Evolutionary conservation across 2,888 invertebrate genomes (phyloP).

Genomic region (Chamaedrilus cognettii): DNA sequence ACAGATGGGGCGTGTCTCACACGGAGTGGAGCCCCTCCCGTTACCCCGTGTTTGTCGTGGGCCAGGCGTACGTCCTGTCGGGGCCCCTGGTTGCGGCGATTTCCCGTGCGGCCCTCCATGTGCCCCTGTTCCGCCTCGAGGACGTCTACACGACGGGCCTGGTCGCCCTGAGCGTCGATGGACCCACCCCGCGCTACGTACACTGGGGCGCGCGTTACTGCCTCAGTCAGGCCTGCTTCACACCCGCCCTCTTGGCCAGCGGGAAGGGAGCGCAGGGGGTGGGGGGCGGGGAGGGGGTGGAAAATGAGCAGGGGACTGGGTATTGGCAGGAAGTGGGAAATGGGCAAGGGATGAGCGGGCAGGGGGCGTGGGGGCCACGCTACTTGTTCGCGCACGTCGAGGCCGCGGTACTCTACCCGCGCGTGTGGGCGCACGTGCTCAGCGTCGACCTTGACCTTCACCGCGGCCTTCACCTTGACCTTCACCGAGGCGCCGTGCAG

Average conservation of each 20-base stretch:
- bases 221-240: background rate
- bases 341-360: too few relatives aligned
- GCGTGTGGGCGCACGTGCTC: background rate
- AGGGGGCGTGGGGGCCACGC: too few relatives aligned
- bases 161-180: background rate
- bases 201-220: background rate
- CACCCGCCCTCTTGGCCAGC: background rate
- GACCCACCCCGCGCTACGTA: slow-evolving; percentile 3
- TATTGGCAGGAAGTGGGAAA: too few relatives aligned
- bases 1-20: background rate
- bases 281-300: too few relatives aligned
- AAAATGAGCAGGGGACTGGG: too few relatives aligned
- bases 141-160: slow-evolving; percentile 19
- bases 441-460: background rate
- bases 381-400: background rate
- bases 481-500: too few relatives aligned
- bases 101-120: background rate
- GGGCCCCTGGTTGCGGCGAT: background rate
- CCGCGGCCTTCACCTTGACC: too few relatives aligned
- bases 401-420: background rate
- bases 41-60: slow-evolving; percentile 10
- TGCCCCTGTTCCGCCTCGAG: slow-evolving; percentile 18
- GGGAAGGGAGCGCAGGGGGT: too few relatives aligned
- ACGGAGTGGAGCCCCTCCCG: background rate
- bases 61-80: slow-evolving; percentile 13